Conservation (phyloP, 2,113 vertebrate species). For the Tenrec ecaudatus region DNA sequence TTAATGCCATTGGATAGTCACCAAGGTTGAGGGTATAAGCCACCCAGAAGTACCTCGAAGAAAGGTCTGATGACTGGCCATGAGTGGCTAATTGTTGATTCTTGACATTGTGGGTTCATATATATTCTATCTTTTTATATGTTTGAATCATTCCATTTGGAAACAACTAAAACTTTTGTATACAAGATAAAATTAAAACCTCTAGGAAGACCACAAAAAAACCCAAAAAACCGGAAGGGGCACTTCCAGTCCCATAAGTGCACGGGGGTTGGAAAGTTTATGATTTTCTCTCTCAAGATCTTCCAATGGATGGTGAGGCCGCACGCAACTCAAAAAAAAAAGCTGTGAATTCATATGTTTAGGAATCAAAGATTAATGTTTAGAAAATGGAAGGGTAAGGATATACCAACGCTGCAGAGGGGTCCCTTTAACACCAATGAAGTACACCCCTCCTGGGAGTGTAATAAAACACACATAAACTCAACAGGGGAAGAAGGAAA, state of each 20-base stretch:
- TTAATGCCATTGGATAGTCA: too few relatives aligned
- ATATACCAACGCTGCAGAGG: background rate
- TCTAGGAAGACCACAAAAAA: background rate
- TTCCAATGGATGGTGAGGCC: too few relatives aligned
- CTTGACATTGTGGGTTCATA: background rate
- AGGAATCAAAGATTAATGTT: slow-evolving; percentile 6
- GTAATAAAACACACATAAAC: slow-evolving; percentile 13
- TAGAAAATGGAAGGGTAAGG: slow-evolving; percentile 12
- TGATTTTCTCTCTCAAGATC: background rate
- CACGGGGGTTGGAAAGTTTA: too few relatives aligned
- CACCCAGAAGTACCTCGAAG: too few relatives aligned
- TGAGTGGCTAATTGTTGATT: background rate
- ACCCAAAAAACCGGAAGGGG: background rate
- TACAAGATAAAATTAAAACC: background rate
- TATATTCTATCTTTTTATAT: background rate
- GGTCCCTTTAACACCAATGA: slow-evolving; percentile 15
- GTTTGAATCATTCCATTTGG: too few relatives aligned
- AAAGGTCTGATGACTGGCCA: too few relatives aligned
- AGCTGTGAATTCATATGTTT: background rate
- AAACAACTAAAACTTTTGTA: background rate
- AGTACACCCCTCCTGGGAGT: background rate
- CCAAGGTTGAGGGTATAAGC: too few relatives aligned
- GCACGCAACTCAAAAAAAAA: background rate
- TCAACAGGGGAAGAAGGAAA: background rate
- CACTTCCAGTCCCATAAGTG: too few relatives aligned